phyloP scores from a whole-genome alignment of 37 sponge, comb jelly and placozoan genomes.

The Spongia lamella region DNA sequence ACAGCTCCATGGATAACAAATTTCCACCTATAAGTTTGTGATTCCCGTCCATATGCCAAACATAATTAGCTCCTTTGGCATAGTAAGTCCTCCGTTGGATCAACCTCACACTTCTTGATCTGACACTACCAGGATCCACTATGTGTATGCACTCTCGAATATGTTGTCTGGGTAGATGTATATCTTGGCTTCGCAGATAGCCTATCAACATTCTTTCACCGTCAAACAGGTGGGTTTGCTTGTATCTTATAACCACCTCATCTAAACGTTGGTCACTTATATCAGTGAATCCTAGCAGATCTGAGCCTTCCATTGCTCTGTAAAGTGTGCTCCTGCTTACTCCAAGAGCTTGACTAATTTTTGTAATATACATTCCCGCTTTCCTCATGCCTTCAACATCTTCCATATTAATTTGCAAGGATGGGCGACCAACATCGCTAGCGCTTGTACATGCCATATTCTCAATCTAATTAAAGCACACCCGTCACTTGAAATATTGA shows the following conservation, averaged over 20 bases:
- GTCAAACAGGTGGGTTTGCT: constrained; percentile 18
- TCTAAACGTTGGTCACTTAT: constrained; percentile 11
- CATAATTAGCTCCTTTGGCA: background rate
- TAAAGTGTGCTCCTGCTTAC: too few relatives aligned
- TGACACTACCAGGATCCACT: background rate
- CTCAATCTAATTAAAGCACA: too few relatives aligned
- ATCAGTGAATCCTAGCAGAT: background rate
- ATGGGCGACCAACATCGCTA: too few relatives aligned
- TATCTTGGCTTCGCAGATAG: background rate
- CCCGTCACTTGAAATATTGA: too few relatives aligned
- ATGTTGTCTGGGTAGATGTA: background rate
- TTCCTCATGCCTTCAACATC: too few relatives aligned
- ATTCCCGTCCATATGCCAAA: constrained; percentile 28
- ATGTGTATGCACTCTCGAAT: background rate
- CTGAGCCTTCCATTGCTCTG: too few relatives aligned
- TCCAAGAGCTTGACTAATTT: too few relatives aligned
- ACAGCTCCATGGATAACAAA: constrained; percentile 45
- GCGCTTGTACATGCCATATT: too few relatives aligned
- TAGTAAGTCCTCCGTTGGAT: background rate
- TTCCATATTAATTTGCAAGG: too few relatives aligned
- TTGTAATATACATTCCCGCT: too few relatives aligned
- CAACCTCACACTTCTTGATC: background rate
- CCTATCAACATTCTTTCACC: constrained; percentile 26
- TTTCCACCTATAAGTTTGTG: constrained; percentile 35
- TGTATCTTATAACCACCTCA: background rate